Evolutionary conservation across 2,113 vertebrate species (phyloP).

Genomic region (Pithys albifrons): DNA sequence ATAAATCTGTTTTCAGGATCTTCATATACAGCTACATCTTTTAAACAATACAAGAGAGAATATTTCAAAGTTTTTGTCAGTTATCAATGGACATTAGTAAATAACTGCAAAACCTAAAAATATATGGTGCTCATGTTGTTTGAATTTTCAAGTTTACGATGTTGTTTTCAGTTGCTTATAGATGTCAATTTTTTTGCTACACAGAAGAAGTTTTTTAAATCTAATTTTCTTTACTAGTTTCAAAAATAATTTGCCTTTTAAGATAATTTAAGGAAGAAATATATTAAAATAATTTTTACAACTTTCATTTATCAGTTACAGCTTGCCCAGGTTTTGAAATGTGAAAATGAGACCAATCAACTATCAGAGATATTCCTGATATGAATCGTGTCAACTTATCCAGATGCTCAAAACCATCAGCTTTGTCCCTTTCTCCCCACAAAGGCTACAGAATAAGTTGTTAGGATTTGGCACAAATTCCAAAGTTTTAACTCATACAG

Average conservation of each 20-base stretch:
- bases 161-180: not conserved
- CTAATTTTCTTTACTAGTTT: not conserved
- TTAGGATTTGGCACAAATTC: not conserved
- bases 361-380: not conserved
- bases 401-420: not conserved
- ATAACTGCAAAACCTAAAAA: not conserved
- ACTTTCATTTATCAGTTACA: not conserved
- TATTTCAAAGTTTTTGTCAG: not conserved
- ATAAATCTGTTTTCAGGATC: conserved; percentile 75
- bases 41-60: not conserved
- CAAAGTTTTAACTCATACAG: not conserved
- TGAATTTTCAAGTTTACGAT: not conserved
- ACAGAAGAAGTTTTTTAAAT: not conserved
- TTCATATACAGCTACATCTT: conserved; percentile 81
- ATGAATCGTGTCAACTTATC: not conserved
- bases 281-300: not conserved
- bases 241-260: not conserved
- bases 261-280: not conserved
- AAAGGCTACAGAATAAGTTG: not conserved
- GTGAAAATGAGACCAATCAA: not conserved
- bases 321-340: not conserved
- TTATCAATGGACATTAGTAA: not conserved
- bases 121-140: not conserved
- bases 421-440: not conserved
- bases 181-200: not conserved